Evolutionary conservation across 2,113 vertebrate genomes (phyloP).

Genomic region (Oncorhynchus tshawytscha): DNA sequence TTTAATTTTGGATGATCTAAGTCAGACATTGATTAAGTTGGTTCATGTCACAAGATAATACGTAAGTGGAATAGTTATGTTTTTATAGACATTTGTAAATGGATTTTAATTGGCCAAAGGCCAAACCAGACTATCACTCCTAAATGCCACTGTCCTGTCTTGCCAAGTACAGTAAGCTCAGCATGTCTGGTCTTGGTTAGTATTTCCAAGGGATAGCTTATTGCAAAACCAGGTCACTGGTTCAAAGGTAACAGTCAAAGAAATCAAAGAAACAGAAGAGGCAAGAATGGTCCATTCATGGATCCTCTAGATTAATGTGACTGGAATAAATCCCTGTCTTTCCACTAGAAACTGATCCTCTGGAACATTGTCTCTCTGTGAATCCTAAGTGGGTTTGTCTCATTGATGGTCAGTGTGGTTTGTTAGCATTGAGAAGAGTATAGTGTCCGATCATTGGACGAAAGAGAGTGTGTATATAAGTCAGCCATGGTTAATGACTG

Average conservation of each 20-base stretch:
- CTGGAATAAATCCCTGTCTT: constrained; percentile 35
- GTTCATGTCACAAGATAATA: constrained; percentile 37
- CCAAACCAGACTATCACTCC: constrained; percentile 61
- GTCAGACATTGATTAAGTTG: constrained; percentile 41
- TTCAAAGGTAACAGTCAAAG: constrained; percentile 41
- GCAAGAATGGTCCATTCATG: constrained; percentile 47
- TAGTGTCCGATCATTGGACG: constrained; percentile 6
- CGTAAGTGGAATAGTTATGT: constrained; percentile 9
- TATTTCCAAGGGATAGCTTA: constrained; percentile 43
- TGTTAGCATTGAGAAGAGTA: constrained; percentile 8
- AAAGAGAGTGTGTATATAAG: constrained; percentile 3
- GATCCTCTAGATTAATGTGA: constrained; percentile 47
- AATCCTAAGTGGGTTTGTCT: constrained; percentile 31
- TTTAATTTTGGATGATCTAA: constrained; percentile 16
- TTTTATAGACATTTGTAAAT: constrained; percentile 43
- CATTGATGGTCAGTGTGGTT: constrained; percentile 21
- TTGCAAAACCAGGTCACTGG: constrained; percentile 58
- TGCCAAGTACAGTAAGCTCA: constrained; percentile 45
- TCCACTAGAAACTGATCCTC: constrained; percentile 14
- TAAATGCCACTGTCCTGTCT: constrained; percentile 30
- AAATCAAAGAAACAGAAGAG: constrained; percentile 51
- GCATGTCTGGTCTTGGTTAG: constrained; percentile 66
- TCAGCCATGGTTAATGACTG: not conserved
- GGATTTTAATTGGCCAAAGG: constrained; percentile 33
- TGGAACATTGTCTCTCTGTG: constrained; percentile 23